Evolutionary conservation across 2,113 vertebrate species (phyloP), one percentile per base, ranked within the genome.

Genomic region (Murina feae): DNA sequence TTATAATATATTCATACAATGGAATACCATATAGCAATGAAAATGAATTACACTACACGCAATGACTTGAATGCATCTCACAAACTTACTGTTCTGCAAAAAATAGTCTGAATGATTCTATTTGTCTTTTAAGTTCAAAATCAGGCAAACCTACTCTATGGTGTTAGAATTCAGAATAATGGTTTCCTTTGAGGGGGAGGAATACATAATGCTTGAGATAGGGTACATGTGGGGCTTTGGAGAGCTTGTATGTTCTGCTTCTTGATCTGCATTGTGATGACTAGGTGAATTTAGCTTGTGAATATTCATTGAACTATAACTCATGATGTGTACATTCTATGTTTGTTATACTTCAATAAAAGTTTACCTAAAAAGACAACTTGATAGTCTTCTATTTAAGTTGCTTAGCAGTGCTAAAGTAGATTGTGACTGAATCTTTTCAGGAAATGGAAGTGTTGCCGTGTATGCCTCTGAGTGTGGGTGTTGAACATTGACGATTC

Each of bases 351-450:
- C 60, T 68, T 93, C 20, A 60, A 18, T 79, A 83, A 51, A 93
- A 87, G 80, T 80, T 91, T 87, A 76, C 71, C 83, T 86, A 44
- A 89, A 86, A 86, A 89, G 78, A 86, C 71, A 93, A 94, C 58
- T 76, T 49, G n/a, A 51, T 93, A 80, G 37, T 44, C 81, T 80
- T 90, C 91, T 95, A 76, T 89, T 95, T 93, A 89, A 89, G 83
- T 91, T 95, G 83, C 91, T 93, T 96, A 94, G 65, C 81, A 84
- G 51, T 47, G 35, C 47, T 81, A 80, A 96, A 96, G 92, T 89
- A 96, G 89, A 76, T 81, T 14, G 74, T 91, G 65, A 69, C 79
- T 35, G 80, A 90, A 66, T 83, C 91, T 94, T 86, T 95, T 97
- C 94, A 96, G 89, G 93, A 97, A 95, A 85, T 71, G 69, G 37